These are phyloP conservation scores for Penelope pileata DNA, from an alignment of 2,113 vertebrate genomes.

Conservation along the genomic window DNA sequence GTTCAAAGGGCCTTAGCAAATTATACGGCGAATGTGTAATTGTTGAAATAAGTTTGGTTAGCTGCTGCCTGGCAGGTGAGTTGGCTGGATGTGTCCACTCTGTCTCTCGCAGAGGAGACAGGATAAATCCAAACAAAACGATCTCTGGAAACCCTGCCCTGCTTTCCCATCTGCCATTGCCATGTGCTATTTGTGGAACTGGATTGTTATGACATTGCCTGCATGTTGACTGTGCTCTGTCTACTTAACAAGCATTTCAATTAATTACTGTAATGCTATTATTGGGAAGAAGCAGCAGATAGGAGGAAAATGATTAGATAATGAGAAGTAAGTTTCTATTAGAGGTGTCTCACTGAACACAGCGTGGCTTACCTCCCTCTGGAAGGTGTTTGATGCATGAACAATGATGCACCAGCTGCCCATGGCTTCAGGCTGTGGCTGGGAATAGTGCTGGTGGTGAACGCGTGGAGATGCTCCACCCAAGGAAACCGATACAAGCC, in stretches of 20 bases:
- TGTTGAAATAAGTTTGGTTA: neutral
- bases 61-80: neutral
- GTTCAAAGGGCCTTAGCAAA: neutral
- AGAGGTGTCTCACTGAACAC: neutral
- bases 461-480: accelerated
- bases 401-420: neutral
- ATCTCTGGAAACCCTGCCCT: neutral
- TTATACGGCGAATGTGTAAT: neutral
- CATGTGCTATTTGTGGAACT: neutral
- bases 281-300: conserved; percentile 16
- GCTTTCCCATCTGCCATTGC: neutral
- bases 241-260: conserved; percentile 7
- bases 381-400: neutral
- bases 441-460: neutral
- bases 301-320: neutral
- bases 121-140: neutral
- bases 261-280: conserved; percentile 31
- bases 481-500: neutral
- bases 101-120: neutral
- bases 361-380: neutral
- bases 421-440: neutral
- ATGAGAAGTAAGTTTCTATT: conserved; percentile 18
- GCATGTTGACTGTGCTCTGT: neutral
- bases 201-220: neutral
- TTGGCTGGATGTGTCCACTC: neutral